Evolutionary conservation across 2,888 invertebrate genomes (phyloP).

Genomic region (Lymantria monacha): DNA sequence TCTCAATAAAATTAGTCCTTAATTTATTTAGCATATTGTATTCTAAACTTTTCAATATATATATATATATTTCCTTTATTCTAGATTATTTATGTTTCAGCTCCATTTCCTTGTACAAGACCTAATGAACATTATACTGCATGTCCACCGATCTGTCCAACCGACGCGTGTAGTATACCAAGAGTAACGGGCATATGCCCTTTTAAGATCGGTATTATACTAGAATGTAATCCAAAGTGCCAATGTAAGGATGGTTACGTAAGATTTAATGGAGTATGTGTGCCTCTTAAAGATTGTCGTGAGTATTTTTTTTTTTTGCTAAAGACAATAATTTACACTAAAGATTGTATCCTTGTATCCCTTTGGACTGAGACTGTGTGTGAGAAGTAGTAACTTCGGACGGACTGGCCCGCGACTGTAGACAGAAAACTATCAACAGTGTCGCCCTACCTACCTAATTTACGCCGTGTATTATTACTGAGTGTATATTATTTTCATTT

Average conservation of each 20-base stretch:
- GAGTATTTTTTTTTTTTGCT: constrained; percentile 19
- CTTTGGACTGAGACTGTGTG: no score
- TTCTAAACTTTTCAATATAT: no score
- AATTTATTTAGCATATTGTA: no score
- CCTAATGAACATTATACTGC: constrained; percentile 40
- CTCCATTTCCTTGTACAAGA: constrained; percentile 3
- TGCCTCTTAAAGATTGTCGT: constrained; percentile 45
- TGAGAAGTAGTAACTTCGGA: no score
- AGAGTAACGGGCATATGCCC: constrained; percentile 40
- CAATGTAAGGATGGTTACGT: constrained; percentile 43
- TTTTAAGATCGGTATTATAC: constrained; percentile 29
- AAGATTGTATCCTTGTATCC: no score
- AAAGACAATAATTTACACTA: neutral
- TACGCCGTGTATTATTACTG: no score
- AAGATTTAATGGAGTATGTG: constrained; percentile 41
- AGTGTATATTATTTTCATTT: no score
- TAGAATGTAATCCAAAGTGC: constrained; percentile 42
- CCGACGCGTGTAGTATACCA: constrained; percentile 43
- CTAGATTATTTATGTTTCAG: neutral
- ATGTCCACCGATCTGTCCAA: constrained; percentile 46
- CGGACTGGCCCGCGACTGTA: no score
- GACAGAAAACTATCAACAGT: no score
- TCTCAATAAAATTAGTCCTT: no score
- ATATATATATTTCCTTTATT: no score
- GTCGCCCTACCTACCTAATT: no score